phyloP scores from a whole-genome alignment of 1,140 invertebrate genomes.

The Chrysomallon squamiferum region DNA sequence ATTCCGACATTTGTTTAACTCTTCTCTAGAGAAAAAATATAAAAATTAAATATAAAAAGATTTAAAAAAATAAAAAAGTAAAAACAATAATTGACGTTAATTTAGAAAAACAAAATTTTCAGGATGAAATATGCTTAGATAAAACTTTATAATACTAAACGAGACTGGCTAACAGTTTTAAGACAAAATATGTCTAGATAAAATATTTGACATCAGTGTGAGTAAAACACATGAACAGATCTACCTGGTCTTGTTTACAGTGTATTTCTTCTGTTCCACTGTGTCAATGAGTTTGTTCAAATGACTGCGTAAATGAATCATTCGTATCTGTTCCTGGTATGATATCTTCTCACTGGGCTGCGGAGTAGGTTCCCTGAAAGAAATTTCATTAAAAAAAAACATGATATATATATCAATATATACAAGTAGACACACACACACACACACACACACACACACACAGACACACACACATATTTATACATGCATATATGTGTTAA shows the following conservation, averaged over 20 bases:
- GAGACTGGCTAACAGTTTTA: too few relatives aligned
- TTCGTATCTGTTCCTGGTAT: constrained; percentile 56
- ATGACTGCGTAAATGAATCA: constrained; percentile 59
- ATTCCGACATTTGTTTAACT: constrained; percentile 54
- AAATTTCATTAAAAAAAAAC: constrained; percentile 8
- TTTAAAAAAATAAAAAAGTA: not conserved
- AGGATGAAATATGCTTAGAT: too few relatives aligned
- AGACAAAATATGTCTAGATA: too few relatives aligned
- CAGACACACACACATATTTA: too few relatives aligned
- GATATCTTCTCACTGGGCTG: constrained; percentile 44
- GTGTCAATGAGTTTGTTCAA: constrained; percentile 56
- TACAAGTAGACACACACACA: too few relatives aligned
- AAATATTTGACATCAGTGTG: too few relatives aligned
- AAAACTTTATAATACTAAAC: too few relatives aligned
- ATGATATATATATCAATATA: not conserved
- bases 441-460: too few relatives aligned
- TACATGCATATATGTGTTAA: too few relatives aligned
- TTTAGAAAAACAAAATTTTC: too few relatives aligned
- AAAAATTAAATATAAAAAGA: constrained; percentile 5
- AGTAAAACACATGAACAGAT: not conserved
- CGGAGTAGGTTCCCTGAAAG: constrained; percentile 13
- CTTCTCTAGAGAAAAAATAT: too few relatives aligned
- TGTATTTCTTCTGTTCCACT: constrained; percentile 53
- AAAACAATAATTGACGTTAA: not conserved
- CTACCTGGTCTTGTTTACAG: constrained; percentile 55